Evolutionary conservation across 1,140 invertebrate species (phyloP).

Genomic region (Trichonephila clavata): DNA sequence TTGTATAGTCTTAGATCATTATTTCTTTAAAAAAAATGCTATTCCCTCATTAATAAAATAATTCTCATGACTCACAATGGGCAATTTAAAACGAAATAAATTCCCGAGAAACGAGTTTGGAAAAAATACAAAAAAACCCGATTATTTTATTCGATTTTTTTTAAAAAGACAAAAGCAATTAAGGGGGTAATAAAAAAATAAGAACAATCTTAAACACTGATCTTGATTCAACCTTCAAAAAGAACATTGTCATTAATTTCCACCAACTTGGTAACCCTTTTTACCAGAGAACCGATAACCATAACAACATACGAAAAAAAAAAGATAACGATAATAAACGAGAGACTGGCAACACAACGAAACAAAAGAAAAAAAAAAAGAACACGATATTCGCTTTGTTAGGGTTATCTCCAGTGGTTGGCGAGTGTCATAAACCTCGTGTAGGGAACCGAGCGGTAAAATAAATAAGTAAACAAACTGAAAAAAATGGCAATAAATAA

Average conservation of each 20-base stretch:
- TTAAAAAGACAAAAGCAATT: not conserved
- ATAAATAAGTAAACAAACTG: not conserved
- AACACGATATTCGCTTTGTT: constrained; percentile 1
- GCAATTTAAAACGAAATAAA: not conserved
- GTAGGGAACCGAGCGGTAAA: not conserved
- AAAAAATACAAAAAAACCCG: not conserved
- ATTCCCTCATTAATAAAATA: not conserved
- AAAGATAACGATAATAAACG: not conserved
- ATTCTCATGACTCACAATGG: not conserved
- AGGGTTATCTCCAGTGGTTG: not conserved
- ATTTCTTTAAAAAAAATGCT: not conserved
- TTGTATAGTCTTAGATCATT: not conserved
- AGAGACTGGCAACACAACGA: not conserved
- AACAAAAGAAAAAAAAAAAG: not conserved
- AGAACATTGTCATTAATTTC: constrained; percentile 12
- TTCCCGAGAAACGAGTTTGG: not conserved
- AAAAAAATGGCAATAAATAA: not conserved
- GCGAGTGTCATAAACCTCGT: constrained; percentile 4
- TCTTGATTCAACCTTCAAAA: constrained; percentile 12
- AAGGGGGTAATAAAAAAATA: not conserved
- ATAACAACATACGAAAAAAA: not conserved
- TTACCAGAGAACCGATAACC: not conserved
- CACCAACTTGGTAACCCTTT: constrained; percentile 1
- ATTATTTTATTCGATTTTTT: not conserved
- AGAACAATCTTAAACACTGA: not conserved